Evolutionary conservation across 2,888 invertebrate genomes (phyloP).

Genomic region (Cloeon dipterum): DNA sequence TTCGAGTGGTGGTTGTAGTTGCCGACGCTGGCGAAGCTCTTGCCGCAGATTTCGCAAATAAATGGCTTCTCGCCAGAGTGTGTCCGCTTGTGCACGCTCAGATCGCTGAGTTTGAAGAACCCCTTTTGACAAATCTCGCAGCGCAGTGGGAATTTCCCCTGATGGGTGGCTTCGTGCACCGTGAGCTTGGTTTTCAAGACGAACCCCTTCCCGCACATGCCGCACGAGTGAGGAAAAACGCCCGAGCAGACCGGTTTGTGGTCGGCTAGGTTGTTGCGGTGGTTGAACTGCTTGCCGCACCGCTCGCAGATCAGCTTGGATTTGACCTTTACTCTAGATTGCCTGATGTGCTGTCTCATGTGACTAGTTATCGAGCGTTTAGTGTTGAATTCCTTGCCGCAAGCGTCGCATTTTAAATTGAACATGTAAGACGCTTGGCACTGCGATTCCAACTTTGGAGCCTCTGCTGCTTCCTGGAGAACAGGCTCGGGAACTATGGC

Average conservation of each 20-base stretch:
- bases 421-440: too few species aligned
- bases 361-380: background rate
- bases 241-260: background rate
- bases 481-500: background rate
- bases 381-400: background rate
- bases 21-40: background rate
- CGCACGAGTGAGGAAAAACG: background rate
- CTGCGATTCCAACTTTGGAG: background rate
- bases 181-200: background rate
- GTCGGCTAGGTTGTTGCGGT: background rate
- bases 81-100: background rate
- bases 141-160: background rate
- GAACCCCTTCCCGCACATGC: background rate
- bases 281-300: background rate
- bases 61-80: slow-evolving; percentile 1
- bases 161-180: background rate
- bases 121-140: background rate
- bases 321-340: too few species aligned
- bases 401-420: background rate
- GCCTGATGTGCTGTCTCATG: background rate
- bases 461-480: background rate
- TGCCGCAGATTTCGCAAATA: background rate
- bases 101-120: background rate
- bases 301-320: background rate
- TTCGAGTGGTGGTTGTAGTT: slow-evolving; percentile 1